Evolutionary conservation across 2,113 vertebrate genomes (phyloP).

Genomic region (Aviceda subcristata): DNA sequence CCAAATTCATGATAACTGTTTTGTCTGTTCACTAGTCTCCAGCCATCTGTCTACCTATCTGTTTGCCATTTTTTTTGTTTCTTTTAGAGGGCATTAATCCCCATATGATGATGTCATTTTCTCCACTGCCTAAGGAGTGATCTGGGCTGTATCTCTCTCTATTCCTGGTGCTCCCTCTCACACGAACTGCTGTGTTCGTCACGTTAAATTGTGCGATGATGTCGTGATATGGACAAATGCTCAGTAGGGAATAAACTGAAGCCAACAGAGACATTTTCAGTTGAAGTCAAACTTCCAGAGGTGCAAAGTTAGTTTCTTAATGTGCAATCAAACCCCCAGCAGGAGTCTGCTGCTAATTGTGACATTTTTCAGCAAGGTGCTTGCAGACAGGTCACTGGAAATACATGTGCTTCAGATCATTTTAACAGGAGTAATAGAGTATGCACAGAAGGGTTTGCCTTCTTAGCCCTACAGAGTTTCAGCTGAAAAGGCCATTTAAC

Average conservation of each 20-base stretch:
- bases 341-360: conserved; percentile 48
- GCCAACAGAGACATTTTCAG: conserved; percentile 24
- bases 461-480: background rate
- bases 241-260: background rate
- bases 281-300: conserved; percentile 23
- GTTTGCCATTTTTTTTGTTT: background rate
- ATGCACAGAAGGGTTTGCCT: background rate
- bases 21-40: background rate
- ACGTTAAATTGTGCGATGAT: background rate
- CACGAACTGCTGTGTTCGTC: background rate
- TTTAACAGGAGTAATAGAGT: conserved; percentile 17
- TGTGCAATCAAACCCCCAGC: conserved; percentile 29
- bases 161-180: background rate
- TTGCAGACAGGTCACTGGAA: conserved; percentile 40
- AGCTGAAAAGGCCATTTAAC: conserved; percentile 1
- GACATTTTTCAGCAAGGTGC: conserved; percentile 3
- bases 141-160: background rate
- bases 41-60: background rate
- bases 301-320: conserved; percentile 6
- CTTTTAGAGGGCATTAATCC: background rate
- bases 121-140: background rate
- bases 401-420: conserved; percentile 22
- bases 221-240: background rate
- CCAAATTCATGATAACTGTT: background rate
- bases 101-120: background rate